phyloP scores from a whole-genome alignment of 2,888 invertebrate genomes.

The Microctonus hyperodae region DNA sequence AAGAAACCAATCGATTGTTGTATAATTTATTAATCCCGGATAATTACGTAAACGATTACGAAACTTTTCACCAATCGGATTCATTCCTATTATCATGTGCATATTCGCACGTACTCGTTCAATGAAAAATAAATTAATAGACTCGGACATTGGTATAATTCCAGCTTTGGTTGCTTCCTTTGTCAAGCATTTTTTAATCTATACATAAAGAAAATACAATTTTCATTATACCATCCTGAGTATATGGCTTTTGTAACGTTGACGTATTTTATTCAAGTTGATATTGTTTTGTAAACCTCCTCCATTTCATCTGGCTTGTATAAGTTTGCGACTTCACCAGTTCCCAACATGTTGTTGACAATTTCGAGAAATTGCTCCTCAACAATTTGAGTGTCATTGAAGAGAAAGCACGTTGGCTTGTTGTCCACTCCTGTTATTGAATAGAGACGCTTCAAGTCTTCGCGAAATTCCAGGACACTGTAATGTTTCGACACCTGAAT shows the following conservation, averaged over 20 bases:
- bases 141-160: conserved; percentile 71
- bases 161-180: conserved; percentile 68
- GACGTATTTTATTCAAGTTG: conserved; percentile 31
- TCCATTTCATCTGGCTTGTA: conserved; percentile 89
- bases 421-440: conserved; percentile 76
- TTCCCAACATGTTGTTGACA: conserved; percentile 86
- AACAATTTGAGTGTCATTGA: conserved; percentile 85
- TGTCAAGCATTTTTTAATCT: conserved; percentile 71
- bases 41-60: conserved; percentile 86
- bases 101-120: conserved; percentile 78
- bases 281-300: conserved; percentile 69
- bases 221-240: neutral
- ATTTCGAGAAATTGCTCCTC: conserved; percentile 88
- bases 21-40: conserved; percentile 86
- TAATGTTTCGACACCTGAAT: conserved; percentile 83
- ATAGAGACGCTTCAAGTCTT: conserved; percentile 82
- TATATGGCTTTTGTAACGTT: neutral
- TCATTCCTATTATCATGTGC: conserved; percentile 86
- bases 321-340: conserved; percentile 88
- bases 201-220: conserved; percentile 9
- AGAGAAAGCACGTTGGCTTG: conserved; percentile 80
- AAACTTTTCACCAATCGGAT: conserved; percentile 86
- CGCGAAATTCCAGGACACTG: conserved; percentile 77
- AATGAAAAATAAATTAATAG: conserved; percentile 78
- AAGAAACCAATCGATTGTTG: conserved; percentile 90